Conservation (phyloP, 1,140 invertebrate genomes). For the Aethina tumida region DNA sequence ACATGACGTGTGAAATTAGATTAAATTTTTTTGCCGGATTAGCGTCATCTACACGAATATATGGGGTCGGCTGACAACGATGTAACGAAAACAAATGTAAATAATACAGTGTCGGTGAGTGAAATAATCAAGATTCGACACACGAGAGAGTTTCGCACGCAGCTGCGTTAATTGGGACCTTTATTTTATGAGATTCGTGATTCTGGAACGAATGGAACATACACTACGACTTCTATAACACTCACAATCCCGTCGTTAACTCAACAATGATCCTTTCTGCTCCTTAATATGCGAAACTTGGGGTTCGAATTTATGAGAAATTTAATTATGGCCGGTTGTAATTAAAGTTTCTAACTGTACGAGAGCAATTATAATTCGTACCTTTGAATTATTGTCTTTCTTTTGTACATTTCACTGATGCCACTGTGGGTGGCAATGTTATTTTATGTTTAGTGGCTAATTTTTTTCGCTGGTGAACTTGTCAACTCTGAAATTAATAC, state of each 20-base stretch:
- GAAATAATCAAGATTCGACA: constrained; percentile 20
- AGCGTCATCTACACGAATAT: no score
- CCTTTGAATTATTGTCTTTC: constrained; percentile 4
- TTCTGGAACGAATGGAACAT: constrained; percentile 20
- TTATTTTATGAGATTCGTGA: constrained; percentile 25
- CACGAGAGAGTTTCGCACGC: constrained; percentile 20
- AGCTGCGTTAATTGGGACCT: constrained; percentile 25
- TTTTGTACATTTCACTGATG: no score
- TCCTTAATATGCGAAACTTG: constrained; percentile 19
- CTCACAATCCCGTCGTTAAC: constrained; percentile 22
- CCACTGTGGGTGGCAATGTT: no score
- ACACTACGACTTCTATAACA: constrained; percentile 17
- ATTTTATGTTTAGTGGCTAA: no score
- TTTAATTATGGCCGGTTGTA: constrained; percentile 19
- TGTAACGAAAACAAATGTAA: no score
- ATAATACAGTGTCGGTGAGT: constrained; percentile 2
- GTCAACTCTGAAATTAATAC: no score
- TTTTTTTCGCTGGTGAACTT: no score
- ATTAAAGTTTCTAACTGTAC: constrained; percentile 17
- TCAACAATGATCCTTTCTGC: constrained; percentile 15
- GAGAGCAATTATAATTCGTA: constrained; percentile 7
- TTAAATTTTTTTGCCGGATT: no score
- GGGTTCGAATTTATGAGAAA: constrained; percentile 21
- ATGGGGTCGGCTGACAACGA: no score
- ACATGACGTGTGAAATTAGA: no score